Percentiles rank a stretch among this genome's conserved stretches.
Conservation (phyloP, 2,888 invertebrate genomes). For the Anthrax anthrax region DNA sequence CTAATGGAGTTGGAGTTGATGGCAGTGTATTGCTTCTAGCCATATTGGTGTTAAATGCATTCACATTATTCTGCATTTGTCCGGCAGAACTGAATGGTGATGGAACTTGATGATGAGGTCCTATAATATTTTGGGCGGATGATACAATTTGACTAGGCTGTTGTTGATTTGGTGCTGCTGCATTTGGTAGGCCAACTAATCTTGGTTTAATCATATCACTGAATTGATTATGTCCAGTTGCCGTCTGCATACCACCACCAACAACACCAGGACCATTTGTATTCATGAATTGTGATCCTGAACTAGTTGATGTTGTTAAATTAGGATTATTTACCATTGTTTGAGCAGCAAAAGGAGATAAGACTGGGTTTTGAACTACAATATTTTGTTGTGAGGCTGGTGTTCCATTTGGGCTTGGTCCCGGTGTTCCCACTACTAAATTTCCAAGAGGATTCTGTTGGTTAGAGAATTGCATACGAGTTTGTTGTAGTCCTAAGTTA, state of each 20-base stretch:
- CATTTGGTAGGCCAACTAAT: conserved; percentile 25
- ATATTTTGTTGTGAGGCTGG: conserved; percentile 43
- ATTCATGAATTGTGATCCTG: conserved; percentile 39
- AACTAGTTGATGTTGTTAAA: conserved; percentile 34
- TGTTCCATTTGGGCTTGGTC: conserved; percentile 60
- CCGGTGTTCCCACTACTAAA: conserved; percentile 54
- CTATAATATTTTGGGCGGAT: conserved; percentile 7
- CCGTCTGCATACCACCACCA: conserved; percentile 38
- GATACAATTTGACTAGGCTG: conserved; percentile 16
- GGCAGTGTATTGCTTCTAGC: conserved; percentile 27
- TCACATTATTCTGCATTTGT: conserved; percentile 26
- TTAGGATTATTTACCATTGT: conserved; percentile 41
- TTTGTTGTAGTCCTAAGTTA: conserved; percentile 37
- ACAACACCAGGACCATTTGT: conserved; percentile 41
- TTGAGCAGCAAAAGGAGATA: conserved; percentile 55
- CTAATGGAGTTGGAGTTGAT: conserved; percentile 37
- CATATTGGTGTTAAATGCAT: conserved; percentile 24
- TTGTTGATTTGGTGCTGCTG: conserved; percentile 17
- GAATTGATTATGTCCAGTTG: conserved; percentile 31
- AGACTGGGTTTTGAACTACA: conserved; percentile 46
- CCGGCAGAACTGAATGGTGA: conserved; percentile 42
- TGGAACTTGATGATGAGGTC: conserved; percentile 36
- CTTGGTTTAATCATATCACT: conserved; percentile 46
- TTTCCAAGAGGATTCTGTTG: conserved; percentile 25
- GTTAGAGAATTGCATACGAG: conserved; percentile 38